phyloP scores from a whole-genome alignment of 2,888 invertebrate species.

The Agonopterix alstromeriana region DNA sequence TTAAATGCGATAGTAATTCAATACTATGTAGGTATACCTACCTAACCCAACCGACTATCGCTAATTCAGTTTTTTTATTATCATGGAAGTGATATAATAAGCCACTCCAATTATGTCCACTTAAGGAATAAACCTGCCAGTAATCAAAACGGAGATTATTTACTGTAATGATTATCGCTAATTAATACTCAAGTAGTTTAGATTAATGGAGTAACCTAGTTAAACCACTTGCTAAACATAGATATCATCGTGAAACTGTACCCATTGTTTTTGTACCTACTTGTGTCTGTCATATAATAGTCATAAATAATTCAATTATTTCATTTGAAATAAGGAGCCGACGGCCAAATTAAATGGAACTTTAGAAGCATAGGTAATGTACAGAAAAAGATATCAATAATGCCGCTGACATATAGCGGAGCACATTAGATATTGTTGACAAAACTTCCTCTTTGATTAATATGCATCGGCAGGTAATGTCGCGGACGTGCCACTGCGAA shows the following conservation, averaged over 20 bases:
- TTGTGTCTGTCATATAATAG: constrained; percentile 31
- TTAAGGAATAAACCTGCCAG: constrained; percentile 47
- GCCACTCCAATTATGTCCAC: constrained; percentile 50
- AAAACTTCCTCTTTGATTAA: constrained; percentile 74
- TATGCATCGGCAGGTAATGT: constrained; percentile 73
- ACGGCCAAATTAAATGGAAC: constrained; percentile 42
- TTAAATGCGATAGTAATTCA: too few species aligned
- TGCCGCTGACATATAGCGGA: constrained; percentile 55
- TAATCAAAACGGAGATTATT: constrained; percentile 55
- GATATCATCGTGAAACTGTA: constrained; percentile 38
- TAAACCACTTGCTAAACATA: constrained; percentile 44
- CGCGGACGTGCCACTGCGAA: constrained; percentile 55
- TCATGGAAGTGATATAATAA: constrained; percentile 34
- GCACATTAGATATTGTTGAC: constrained; percentile 76
- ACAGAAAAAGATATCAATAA: constrained; percentile 62
- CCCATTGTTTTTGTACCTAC: constrained; percentile 40
- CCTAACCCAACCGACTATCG: not conserved
- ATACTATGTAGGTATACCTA: too few species aligned
- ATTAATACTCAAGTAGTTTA: constrained; percentile 59
- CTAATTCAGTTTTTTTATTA: constrained; percentile 22
- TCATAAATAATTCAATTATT: constrained; percentile 62
- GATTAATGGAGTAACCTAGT: constrained; percentile 69
- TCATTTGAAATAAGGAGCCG: constrained; percentile 52
- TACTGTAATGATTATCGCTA: constrained; percentile 60
- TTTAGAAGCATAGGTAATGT: constrained; percentile 43